These are phyloP conservation scores for Drosophila acutilabella DNA, from an alignment of 2,888 invertebrate genomes.

Conservation along the genomic window DNA sequence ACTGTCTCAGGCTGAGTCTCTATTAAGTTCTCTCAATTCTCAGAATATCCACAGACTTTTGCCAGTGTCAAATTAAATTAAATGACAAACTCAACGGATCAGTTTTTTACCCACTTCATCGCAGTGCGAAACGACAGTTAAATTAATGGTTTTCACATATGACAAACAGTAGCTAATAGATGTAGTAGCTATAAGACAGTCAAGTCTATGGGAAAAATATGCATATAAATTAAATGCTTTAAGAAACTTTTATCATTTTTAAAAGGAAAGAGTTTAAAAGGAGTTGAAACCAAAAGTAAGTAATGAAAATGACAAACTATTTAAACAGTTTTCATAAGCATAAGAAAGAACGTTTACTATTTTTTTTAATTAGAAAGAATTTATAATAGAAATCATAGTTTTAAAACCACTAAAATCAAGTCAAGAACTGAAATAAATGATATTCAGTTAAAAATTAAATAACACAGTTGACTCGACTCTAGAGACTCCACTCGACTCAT, in stretches of 20 bases:
- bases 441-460: background rate
- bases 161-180: slow-evolving; percentile 46
- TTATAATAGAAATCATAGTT: background rate
- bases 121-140: slow-evolving; percentile 9
- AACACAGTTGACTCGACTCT: background rate
- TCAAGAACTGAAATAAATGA: background rate
- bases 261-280: too few relatives aligned
- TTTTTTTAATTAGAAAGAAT: too few relatives aligned
- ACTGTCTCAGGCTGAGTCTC: slow-evolving; percentile 16
- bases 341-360: too few relatives aligned
- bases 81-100: slow-evolving; percentile 78
- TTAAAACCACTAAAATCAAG: background rate
- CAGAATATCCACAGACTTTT: slow-evolving; percentile 47
- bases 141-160: slow-evolving; percentile 46
- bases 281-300: too few relatives aligned
- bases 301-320: too few relatives aligned
- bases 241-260: too few relatives aligned
- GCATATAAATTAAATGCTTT: too few relatives aligned
- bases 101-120: slow-evolving; percentile 19
- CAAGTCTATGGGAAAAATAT: background rate
- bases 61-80: slow-evolving; percentile 80
- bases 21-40: slow-evolving; percentile 18
- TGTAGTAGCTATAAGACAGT: background rate
- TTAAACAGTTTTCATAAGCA: too few relatives aligned
- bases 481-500: slow-evolving; percentile 11